phyloP scores from a whole-genome alignment of 2,113 vertebrate species.

The Zeus faber region DNA sequence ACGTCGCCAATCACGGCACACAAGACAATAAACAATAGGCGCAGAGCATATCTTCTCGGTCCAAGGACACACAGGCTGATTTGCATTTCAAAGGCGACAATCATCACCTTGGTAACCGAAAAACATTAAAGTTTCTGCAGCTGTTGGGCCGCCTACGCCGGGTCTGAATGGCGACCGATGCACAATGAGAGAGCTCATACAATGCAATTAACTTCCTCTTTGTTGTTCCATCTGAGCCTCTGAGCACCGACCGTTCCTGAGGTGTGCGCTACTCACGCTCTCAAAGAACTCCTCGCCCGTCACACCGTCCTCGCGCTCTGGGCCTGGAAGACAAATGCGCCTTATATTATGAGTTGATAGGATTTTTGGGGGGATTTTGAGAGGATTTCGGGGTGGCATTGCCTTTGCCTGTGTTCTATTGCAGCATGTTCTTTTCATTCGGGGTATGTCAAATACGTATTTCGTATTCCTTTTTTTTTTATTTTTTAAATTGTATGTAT shows the following conservation, averaged over 20 bases:
- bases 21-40: constrained; percentile 9
- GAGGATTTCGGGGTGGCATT: no score
- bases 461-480: no score
- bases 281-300: constrained; percentile 77
- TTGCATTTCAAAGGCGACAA: constrained; percentile 58
- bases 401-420: no score
- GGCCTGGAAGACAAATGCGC: constrained; percentile 55
- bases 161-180: no score
- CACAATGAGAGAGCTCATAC: no score
- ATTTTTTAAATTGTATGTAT: no score
- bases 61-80: constrained; percentile 42
- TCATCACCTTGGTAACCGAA: not conserved
- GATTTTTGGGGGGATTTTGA: no score
- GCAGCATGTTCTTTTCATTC: no score
- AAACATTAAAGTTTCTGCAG: not conserved
- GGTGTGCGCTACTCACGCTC: constrained; percentile 59
- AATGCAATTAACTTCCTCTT: no score
- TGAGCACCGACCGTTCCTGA: not conserved
- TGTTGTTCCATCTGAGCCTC: not conserved
- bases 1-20: not conserved
- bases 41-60: constrained; percentile 11
- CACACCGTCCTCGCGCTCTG: constrained; percentile 45
- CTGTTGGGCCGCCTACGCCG: not conserved
- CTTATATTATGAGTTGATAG: not conserved
- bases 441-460: no score